Base-by-base conservation (phyloP, 2,888 invertebrate genomes). In the Xestobium rufovillosum region DNA sequence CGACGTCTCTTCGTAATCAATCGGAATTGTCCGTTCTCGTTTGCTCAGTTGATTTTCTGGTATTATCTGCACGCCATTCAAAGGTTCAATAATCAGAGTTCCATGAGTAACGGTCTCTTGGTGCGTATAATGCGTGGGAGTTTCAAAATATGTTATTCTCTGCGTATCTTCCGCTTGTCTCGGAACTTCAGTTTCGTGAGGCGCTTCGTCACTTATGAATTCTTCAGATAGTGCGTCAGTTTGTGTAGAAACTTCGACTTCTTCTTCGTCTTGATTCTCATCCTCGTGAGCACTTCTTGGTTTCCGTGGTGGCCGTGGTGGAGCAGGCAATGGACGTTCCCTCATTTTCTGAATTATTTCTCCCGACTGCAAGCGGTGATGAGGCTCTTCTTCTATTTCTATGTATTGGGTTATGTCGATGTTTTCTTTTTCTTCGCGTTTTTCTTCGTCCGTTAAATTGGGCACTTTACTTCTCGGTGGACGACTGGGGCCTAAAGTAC, bases 151-250 rank as follows among this genome's bases (percentile, higher is more conserved):
- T n/a, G n/a, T n/a, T n/a, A n/a, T n/a, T n/a, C 31, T 11, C 38
- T 44, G 16, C 31, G 27, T 13, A 34, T 36, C 35, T 41, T 34
- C 15, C 39, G 13, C 6, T n/a, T 54, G 53, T 15, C 53, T 51
- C 31, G 52, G 46, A 19, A 55, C 47, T 39, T 56, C 71, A 43
- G 49, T 49, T 29, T 53, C 51, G 43, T 71, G 70, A 38, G 69
- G 56, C 12, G 72, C 67, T 48, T 73, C 65, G 54, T 82, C 81
- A 55, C 77, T 78, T 45, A 76, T 73, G 39, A 82, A 76, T 50
- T 85, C 86, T 50, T 86, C 85, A 0, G 85, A 84, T 27, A 88
- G 60, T 0, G 87, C 86, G 63, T 89, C 88, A 0, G 88, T 89
- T 66, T 89, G 88, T 1, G 85, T 86, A 1, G 84, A 86, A 3